These are phyloP conservation scores for Camponotus pennsylvanicus DNA, from an alignment of 1,140 invertebrate genomes.

Conservation along the genomic window DNA sequence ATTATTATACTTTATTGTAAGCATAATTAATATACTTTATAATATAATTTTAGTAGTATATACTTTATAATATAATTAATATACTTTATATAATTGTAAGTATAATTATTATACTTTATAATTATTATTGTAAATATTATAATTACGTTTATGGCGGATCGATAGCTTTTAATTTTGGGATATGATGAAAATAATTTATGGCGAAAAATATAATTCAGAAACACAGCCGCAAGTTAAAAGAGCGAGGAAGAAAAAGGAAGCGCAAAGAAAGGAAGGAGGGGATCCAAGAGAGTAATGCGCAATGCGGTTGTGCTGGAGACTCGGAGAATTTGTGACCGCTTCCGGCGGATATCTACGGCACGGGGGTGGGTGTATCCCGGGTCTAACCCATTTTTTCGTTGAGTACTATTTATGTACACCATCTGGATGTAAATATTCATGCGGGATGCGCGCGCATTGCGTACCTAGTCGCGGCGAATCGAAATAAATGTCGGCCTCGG, in stretches of 20 bases:
- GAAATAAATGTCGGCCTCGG: slow-evolving; percentile 67
- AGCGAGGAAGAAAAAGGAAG: background rate
- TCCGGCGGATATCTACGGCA: slow-evolving; percentile 58
- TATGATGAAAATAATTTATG: slow-evolving; percentile 25
- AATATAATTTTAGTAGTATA: too few relatives aligned
- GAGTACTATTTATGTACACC: slow-evolving; percentile 68
- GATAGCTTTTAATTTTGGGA: background rate
- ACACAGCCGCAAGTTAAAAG: background rate
- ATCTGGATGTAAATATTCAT: slow-evolving; percentile 74
- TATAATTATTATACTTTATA: too few relatives aligned
- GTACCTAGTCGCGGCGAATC: slow-evolving; percentile 64
- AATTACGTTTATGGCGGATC: background rate
- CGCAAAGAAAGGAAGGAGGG: too few relatives aligned
- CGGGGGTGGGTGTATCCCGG: slow-evolving; percentile 21
- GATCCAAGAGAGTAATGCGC: slow-evolving; percentile 65
- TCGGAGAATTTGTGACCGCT: slow-evolving; percentile 64
- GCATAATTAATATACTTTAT: too few relatives aligned
- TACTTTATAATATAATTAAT: too few relatives aligned
- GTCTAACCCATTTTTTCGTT: slow-evolving; percentile 69
- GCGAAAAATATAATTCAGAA: slow-evolving; percentile 23
- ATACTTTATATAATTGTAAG: background rate
- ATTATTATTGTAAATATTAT: background rate
- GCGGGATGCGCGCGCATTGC: slow-evolving; percentile 41
- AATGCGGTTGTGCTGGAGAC: slow-evolving; percentile 68
- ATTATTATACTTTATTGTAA: too few relatives aligned